Evolutionary conservation across 2,797 vertebrate species (phyloP), one percentile per base, ranked within the genome.

Genomic region (Masticophis lateralis): DNA sequence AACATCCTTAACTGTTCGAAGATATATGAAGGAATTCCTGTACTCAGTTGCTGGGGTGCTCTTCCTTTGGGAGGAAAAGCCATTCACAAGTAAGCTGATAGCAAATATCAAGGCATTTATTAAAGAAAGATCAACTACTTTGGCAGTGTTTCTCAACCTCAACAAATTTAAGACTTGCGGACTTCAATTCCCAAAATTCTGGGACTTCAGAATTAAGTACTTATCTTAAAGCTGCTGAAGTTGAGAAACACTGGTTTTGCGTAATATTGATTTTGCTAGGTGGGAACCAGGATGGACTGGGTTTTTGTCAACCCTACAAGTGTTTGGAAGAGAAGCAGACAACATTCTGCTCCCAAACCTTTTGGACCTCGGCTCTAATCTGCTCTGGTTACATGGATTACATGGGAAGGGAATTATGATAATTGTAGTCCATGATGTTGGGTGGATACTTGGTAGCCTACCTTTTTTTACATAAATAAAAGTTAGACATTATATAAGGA

Each of bases 11-110:
- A 9, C 95, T 94, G 86, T 55, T 0, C 83, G 3, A 95, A 99
- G 99, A 98, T 99, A 89, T 99, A 99, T 93, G 99, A 99, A 96
- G 99, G 99, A 93, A 99, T 99, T 94, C 99, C 98, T 0, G 98
- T 99, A 93, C 97, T 99, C 74, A 99, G 98, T 90, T 98, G 99
- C 6, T 99, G 99, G 99, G 99, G 99, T 92, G 98, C 99, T 6
- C 98, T 99, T 83, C 99, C 99, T 47, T 95, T 99, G 96, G 99
- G 98, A 97, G 99, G 99, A 95, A 99, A 98, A 97, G 98, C 98
- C 51, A 98, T 99, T 97, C 99, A 99, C 97, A 99, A 98, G 99
- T 99, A 98, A 98, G 98, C 98, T 90, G 89, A 10, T 8, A 28
- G 0, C 1, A 28, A 28, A 27, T 20, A 14, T 27, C 5, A 61